These are phyloP conservation scores for Calliphora vomitoria DNA, from an alignment of 2,888 invertebrate species.

Conservation along the genomic window DNA sequence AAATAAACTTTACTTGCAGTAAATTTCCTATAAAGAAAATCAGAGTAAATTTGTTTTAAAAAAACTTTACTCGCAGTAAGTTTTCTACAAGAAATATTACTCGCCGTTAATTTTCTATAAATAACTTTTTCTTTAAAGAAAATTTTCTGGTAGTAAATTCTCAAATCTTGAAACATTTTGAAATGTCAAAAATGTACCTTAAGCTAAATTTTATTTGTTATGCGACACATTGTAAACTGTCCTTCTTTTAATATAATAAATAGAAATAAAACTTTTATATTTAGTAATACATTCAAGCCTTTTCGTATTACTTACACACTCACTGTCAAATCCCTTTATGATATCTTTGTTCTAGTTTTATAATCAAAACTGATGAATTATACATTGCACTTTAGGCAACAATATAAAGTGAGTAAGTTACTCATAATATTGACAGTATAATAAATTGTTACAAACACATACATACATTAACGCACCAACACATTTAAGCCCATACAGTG, in stretches of 20 bases:
- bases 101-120: too few relatives aligned
- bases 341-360: constrained; percentile 56
- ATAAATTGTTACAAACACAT: constrained; percentile 29
- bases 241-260: constrained; percentile 7
- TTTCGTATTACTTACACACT: background rate
- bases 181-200: too few relatives aligned
- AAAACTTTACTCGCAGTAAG: background rate
- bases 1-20: background rate
- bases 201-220: constrained; percentile 8
- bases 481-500: background rate
- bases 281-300: constrained; percentile 20
- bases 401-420: constrained; percentile 36
- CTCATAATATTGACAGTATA: constrained; percentile 63
- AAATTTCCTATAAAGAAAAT: background rate
- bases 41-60: too few relatives aligned
- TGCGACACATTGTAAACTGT: background rate
- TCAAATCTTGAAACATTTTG: too few relatives aligned
- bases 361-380: constrained; percentile 65
- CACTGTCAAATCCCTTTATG: constrained; percentile 34
- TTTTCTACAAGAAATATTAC: background rate
- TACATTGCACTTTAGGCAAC: constrained; percentile 56
- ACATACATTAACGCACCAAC: background rate
- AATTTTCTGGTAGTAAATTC: background rate
- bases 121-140: too few relatives aligned
- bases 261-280: constrained; percentile 10